A percentile compares a stretch with the other conserved stretches of the same genome.
phyloP scores from a whole-genome alignment of 2,113 vertebrate genomes.

The Falco punctatus region DNA sequence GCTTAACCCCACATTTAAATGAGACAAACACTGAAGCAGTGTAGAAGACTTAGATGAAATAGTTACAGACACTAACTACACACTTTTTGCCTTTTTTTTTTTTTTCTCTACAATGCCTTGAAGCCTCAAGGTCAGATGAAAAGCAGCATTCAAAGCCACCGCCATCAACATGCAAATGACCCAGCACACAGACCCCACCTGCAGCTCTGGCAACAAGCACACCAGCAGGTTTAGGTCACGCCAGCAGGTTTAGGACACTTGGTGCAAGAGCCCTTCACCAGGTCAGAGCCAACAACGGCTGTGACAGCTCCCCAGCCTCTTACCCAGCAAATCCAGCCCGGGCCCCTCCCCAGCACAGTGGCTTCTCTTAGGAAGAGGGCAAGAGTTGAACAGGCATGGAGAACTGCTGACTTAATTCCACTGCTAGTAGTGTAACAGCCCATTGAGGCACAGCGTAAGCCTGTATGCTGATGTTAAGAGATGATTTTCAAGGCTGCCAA shows the following conservation, averaged over 20 bases:
- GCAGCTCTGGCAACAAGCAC: no score
- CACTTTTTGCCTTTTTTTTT: no score
- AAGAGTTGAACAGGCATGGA: not conserved
- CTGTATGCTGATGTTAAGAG: not conserved
- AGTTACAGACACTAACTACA: not conserved
- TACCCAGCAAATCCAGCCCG: not conserved
- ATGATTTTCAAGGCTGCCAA: not conserved
- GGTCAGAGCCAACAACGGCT: not conserved
- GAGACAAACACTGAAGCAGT: accelerated
- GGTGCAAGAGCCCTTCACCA: not conserved
- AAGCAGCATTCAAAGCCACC: not conserved
- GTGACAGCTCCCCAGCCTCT: not conserved
- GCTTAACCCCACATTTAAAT: not conserved
- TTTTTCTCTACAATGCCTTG: not conserved
- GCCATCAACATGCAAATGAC: accelerated
- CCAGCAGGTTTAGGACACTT: accelerated
- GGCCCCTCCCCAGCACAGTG: not conserved
- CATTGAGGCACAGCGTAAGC: not conserved
- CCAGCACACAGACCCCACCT: accelerated
- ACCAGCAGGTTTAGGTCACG: accelerated
- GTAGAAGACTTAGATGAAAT: not conserved
- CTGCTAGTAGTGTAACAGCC: accelerated
- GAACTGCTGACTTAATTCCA: no score
- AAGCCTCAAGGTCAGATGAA: not conserved
- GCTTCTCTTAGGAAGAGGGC: not conserved